Evolutionary conservation across 1,140 invertebrate species (phyloP).

Genomic region (Manduca sexta): DNA sequence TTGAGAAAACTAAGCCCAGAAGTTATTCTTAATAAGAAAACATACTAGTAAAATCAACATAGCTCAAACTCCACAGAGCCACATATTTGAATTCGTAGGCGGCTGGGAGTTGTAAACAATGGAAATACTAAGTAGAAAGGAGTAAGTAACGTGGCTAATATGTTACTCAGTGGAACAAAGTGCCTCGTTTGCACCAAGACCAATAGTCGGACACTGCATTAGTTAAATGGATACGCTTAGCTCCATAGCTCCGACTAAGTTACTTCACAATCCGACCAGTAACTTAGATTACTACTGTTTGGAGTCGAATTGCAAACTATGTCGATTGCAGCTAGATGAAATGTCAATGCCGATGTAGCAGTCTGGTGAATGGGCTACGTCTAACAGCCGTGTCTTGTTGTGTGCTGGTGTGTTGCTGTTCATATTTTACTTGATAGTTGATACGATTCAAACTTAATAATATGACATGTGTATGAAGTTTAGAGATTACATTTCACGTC

Average conservation of each 20-base stretch:
- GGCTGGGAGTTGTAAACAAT: constrained; percentile 23
- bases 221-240: constrained; percentile 66
- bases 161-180: constrained; percentile 57
- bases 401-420: not conserved
- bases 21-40: too few species aligned
- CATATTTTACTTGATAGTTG: too few species aligned
- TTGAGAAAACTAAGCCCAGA: too few species aligned
- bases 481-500: too few species aligned
- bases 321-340: constrained; percentile 38
- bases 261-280: constrained; percentile 51
- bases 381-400: too few species aligned
- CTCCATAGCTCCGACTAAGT: constrained; percentile 54
- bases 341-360: constrained; percentile 30
- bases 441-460: too few species aligned
- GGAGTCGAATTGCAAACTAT: constrained; percentile 52
- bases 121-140: constrained; percentile 21
- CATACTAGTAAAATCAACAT: too few species aligned
- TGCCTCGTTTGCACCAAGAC: constrained; percentile 63
- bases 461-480: too few species aligned
- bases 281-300: constrained; percentile 60
- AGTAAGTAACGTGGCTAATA: constrained; percentile 49
- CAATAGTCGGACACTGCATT: constrained; percentile 67
- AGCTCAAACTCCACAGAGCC: too few species aligned
- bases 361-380: not conserved
- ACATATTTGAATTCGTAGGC: not conserved